Percentiles rank a stretch among this genome's conserved stretches.
Conservation (phyloP, 2,797 vertebrate genomes). For the Gambelia wislizenii region DNA sequence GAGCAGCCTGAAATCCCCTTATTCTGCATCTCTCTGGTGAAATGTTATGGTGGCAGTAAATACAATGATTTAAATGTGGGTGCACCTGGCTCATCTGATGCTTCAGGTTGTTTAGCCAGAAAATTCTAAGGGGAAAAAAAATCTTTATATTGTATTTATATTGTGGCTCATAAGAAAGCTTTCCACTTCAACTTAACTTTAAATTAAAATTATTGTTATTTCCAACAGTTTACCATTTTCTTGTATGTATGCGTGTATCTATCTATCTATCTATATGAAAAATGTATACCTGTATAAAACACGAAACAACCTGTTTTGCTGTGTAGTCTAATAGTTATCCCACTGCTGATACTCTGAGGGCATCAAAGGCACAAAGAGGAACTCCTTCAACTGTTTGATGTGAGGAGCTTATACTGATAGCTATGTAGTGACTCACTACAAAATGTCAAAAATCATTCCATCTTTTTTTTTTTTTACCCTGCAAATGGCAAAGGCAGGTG, state of each 20-base stretch:
- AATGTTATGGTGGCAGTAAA: not conserved
- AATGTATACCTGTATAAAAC: constrained; percentile 1
- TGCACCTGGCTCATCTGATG: not conserved
- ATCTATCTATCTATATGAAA: not conserved
- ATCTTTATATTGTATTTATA: not conserved
- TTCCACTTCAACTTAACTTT: not conserved
- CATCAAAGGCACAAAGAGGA: constrained; percentile 14
- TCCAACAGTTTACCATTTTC: not conserved
- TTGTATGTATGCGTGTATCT: too few relatives aligned
- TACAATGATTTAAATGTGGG: not conserved
- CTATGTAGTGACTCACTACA: constrained; percentile 35
- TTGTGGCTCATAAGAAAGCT: not conserved
- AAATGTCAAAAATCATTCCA: constrained; percentile 18
- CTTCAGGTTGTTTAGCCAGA: constrained; percentile 4
- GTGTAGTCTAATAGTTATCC: constrained; percentile 19
- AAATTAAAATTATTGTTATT: not conserved
- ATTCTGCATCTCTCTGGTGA: constrained; percentile 12
- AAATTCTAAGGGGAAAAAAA: not conserved
- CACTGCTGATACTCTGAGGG: constrained; percentile 7
- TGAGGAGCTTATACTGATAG: constrained; percentile 26
- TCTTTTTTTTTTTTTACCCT: not conserved
- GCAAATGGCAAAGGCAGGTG: not conserved
- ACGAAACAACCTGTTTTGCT: constrained; percentile 30
- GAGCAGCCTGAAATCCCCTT: not conserved
- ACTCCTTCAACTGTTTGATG: constrained; percentile 35